Evolutionary conservation across 2,888 invertebrate genomes (phyloP), one percentile per base, ranked within the genome.

Genomic region (Eupithecia subumbrata): DNA sequence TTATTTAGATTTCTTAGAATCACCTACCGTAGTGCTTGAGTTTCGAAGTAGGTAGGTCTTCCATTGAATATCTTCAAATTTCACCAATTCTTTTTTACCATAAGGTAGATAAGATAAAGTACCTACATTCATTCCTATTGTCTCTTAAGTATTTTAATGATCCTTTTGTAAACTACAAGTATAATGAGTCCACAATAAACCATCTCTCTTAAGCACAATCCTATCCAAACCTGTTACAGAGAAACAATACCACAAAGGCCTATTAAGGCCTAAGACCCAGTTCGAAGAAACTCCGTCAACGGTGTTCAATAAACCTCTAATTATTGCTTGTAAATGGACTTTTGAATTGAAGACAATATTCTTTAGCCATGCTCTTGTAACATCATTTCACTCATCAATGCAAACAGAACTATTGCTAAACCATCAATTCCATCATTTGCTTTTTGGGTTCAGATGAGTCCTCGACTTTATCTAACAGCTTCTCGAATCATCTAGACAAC

Each of bases 1-100:
- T 74, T 75, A 71, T 71, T 72, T 72, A 72, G 56, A 74, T 74
- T 71, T 74, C 63, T 72, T 71, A 70, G 74, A 74, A 74, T 56
- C 18, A 60, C 12, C 14, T 60, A 60, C 25, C 25, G 25, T 60
- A 60, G 22, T 60, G 60, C 60, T 25, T 60, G 60, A 60, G 60
- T 5, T 25, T 60, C 25, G 25, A 12, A 22, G 56, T 14, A 60
- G 25, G 60, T 48, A 18, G 18, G 1, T 12, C n/a, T 56, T 4
- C 25, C 5, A 25, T 14, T 56, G 12, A 12, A 25, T 25, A 25
- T 60, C 12, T 25, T 12, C 5, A 12, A n/a, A 25, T 60, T 60
- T 60, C 12, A 14, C 25, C 12, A 0, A 60, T 60, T 60, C 5
- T 0, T 25, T 60, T 22, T 11, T 22, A 56, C 45, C n/a, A 9